These are phyloP conservation scores for Acyrthosiphon pisum DNA, from an alignment of 1,140 invertebrate genomes.

Conservation along the genomic window DNA sequence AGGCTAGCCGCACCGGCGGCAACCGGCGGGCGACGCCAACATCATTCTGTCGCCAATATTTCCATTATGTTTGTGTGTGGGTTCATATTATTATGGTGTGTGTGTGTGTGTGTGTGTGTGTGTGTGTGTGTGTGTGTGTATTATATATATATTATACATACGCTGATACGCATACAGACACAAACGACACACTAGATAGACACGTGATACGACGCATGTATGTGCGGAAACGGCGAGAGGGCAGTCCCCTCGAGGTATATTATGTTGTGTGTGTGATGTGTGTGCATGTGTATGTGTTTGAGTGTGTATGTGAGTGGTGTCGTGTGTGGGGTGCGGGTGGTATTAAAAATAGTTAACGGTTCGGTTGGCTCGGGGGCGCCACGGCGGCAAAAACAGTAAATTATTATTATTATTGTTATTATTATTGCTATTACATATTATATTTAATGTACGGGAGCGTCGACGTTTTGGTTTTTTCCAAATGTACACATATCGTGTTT, in stretches of 20 bases:
- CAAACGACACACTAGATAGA: background rate
- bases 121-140: background rate
- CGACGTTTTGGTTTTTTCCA: background rate
- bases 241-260: conserved; percentile 31
- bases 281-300: background rate
- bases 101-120: background rate
- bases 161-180: background rate
- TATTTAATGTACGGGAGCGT: background rate
- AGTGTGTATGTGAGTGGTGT: background rate
- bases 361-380: conserved; percentile 8
- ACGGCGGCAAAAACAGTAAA: conserved; percentile 9
- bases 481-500: background rate
- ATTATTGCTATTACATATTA: background rate
- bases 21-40: conserved; percentile 51
- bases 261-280: background rate
- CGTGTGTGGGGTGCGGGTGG: background rate
- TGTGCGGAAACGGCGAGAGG: background rate
- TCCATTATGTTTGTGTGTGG: conserved; percentile 46
- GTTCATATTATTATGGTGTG: background rate
- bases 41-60: conserved; percentile 57
- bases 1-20: conserved; percentile 55
- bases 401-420: background rate
- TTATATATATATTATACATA: background rate
- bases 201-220: background rate
- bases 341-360: conserved; percentile 48